A percentile compares a stretch with the other conserved stretches of the same genome.
Conservation (phyloP, 1,140 invertebrate genomes). For the Drosophila fuyamai region DNA sequence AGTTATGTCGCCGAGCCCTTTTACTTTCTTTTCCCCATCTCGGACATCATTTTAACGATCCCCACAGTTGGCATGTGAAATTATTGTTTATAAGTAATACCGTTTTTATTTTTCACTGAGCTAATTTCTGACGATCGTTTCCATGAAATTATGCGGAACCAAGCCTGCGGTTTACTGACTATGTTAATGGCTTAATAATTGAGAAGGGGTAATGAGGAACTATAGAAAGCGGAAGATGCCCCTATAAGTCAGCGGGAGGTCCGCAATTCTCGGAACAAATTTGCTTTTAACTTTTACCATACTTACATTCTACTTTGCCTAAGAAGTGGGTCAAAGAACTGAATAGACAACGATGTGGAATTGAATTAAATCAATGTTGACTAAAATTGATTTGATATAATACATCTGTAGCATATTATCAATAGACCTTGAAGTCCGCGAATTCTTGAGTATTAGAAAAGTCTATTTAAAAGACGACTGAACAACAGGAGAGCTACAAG, state of each 20-base stretch:
- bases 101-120: slow-evolving; percentile 38
- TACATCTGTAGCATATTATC: not conserved
- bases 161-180: slow-evolving; percentile 22
- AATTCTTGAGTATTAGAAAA: not conserved
- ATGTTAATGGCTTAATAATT: slow-evolving; percentile 75
- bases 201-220: slow-evolving; percentile 34
- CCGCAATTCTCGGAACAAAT: slow-evolving; percentile 31
- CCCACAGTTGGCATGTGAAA: slow-evolving; percentile 47
- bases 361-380: no score
- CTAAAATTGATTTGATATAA: no score
- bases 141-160: slow-evolving; percentile 38
- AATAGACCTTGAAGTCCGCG: no score
- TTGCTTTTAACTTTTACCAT: slow-evolving; percentile 24
- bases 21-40: slow-evolving; percentile 74
- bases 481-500: not conserved
- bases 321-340: slow-evolving; percentile 11
- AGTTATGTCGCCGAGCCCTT: slow-evolving; percentile 73
- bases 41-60: slow-evolving; percentile 31
- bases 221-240: slow-evolving; percentile 44
- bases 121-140: slow-evolving; percentile 39
- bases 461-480: no score
- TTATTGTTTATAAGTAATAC: slow-evolving; percentile 14
- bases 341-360: not conserved
- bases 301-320: slow-evolving; percentile 6
- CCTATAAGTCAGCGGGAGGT: slow-evolving; percentile 21